Percentiles rank a stretch among this genome's conserved stretches.
Conservation (phyloP, 92 coral and sea anemone genomes). For the Plumapathes pennacea region DNA sequence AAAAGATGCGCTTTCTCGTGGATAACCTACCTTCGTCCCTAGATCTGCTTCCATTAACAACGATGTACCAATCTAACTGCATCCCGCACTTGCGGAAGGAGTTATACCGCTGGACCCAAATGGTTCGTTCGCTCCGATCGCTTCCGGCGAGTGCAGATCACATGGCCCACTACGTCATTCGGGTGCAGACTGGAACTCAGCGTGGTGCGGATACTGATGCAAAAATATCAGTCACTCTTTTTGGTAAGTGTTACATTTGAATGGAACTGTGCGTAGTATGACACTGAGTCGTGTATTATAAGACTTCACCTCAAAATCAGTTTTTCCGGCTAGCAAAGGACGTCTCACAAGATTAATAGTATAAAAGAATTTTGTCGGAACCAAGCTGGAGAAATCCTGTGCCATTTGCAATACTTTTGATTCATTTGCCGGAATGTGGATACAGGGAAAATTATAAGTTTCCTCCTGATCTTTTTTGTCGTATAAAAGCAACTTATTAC, state of each 20-base stretch:
- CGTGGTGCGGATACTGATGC: conserved; percentile 59
- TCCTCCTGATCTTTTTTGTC: too few species aligned
- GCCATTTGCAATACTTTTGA: too few species aligned
- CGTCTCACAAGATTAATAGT: too few species aligned
- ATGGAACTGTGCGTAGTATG: too few species aligned
- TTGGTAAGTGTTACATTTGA: conserved; percentile 57
- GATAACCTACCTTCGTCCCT: conserved; percentile 50
- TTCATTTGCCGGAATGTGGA: too few species aligned
- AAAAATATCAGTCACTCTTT: conserved; percentile 42
- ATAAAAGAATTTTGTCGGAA: too few species aligned
- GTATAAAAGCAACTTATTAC: too few species aligned
- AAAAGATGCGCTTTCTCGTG: conserved; percentile 44
- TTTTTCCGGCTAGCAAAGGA: too few species aligned
- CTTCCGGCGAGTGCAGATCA: conserved; percentile 14
- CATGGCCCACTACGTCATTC: conserved; percentile 33
- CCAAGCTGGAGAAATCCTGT: too few species aligned
- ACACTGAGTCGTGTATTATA: too few species aligned
- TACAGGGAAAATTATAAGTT: too few species aligned
- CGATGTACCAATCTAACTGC: conserved; percentile 73
- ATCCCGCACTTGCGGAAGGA: conserved; percentile 50
- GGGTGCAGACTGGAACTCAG: conserved; percentile 53
- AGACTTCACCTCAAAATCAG: too few species aligned
- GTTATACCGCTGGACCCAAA: conserved; percentile 53
- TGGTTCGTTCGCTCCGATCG: conserved; percentile 19
- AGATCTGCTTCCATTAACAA: conserved; percentile 59